phyloP scores from a whole-genome alignment of 2,797 vertebrate species.

The Pangasius mekongensis region DNA sequence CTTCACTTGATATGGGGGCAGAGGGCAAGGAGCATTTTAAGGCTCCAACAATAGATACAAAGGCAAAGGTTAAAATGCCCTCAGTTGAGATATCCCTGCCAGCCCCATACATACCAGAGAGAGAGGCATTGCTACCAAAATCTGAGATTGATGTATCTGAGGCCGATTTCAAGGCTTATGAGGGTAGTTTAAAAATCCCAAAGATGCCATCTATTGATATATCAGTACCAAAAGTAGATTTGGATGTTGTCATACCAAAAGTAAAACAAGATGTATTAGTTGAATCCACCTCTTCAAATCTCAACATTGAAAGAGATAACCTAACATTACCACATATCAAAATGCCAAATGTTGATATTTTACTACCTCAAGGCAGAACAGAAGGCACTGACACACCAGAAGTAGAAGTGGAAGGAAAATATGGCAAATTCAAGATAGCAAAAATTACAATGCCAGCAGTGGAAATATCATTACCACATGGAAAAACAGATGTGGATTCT shows the following conservation, averaged over 20 bases:
- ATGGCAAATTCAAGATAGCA: neutral
- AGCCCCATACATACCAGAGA: conserved; percentile 68
- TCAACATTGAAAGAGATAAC: neutral
- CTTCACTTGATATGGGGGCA: conserved; percentile 19
- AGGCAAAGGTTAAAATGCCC: conserved; percentile 73
- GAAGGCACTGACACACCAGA: neutral
- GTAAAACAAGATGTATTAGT: conserved; percentile 53
- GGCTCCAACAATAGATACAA: conserved; percentile 53
- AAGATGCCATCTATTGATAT: conserved; percentile 73
- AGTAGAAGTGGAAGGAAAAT: conserved; percentile 29
- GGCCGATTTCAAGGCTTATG: conserved; percentile 72
- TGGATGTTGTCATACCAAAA: conserved; percentile 72
- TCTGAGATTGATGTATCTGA: conserved; percentile 76
- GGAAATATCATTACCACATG: conserved; percentile 65
- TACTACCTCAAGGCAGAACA: neutral
- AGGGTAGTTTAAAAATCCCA: conserved; percentile 77
- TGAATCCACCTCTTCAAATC: conserved; percentile 29
- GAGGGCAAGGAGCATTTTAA: neutral
- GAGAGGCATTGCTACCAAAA: conserved; percentile 72
- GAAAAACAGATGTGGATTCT: conserved; percentile 40
- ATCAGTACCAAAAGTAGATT: conserved; percentile 73
- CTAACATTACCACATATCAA: neutral
- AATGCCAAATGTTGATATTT: conserved; percentile 64
- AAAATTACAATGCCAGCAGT: conserved; percentile 59
- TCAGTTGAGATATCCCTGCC: conserved; percentile 77